Evolutionary conservation across 2,113 vertebrate species (phyloP), one percentile per base, ranked within the genome.

Genomic region (Tautogolabrus adspersus): DNA sequence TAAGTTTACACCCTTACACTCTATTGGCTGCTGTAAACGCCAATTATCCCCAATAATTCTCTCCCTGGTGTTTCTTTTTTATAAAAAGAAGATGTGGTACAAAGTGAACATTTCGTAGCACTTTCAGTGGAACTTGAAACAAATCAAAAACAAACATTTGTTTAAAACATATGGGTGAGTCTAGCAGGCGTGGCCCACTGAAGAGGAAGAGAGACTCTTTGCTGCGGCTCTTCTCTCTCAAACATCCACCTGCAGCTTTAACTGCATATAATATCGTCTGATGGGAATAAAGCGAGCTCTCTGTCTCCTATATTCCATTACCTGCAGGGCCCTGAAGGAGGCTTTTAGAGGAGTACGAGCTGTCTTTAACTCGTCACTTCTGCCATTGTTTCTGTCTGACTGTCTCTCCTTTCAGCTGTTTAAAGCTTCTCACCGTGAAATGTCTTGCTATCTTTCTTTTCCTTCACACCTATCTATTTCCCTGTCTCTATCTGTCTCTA

Each of bases 281-380:
- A 63, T 2, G 5, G 51, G 21, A 55, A 49, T 34, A 70, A 80
- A 74, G 18, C 10, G 2, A 58, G 51, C 30, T 54, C 82, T 63
- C 66, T 63, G n/a, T 72, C 64, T 68, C 42, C 47, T 70, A 44
- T 69, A 62, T 68, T 66, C 59, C 16, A 82, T 84, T 69, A 81
- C 37, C 66, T 15, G 30, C 59, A 34, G 38, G 19, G 59, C 59
- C 46, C 57, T 40, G 51, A 62, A 66, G 66, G 62, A 79, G 64
- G 44, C 40, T 79, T 75, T 84, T 66, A 79, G 66, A 54, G 16
- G 57, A 69, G 62, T 0, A 21, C 7, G 70, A 79, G 42, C 47
- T 44, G 54, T 72, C 71, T 81, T 85, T 59, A 74, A 77, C 60
- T 71, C 40, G 11, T 82, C 76, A 56, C 6, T 64, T 61, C 83